A percentile compares a stretch with the other conserved stretches of the same genome.
Evolutionary conservation across 2,797 vertebrate species (phyloP).

Genomic region (Gastrophryne carolinensis): DNA sequence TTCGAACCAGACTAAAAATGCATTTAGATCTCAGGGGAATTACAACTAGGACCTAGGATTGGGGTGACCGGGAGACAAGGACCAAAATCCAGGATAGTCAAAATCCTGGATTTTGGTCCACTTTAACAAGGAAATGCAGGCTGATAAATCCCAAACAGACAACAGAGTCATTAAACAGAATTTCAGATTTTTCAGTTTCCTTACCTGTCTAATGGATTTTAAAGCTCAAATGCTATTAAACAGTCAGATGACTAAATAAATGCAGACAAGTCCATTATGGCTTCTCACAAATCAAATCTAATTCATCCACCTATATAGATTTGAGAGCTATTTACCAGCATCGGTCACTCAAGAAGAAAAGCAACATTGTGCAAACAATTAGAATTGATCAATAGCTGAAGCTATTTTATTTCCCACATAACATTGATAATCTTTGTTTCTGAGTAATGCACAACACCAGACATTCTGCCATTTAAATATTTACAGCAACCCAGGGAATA

Average conservation of each 20-base stretch:
- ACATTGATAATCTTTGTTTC: slow-evolving; percentile 23
- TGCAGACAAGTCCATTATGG: slow-evolving; percentile 5
- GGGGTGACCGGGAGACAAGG: too few species aligned
- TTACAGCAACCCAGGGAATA: slow-evolving; percentile 34
- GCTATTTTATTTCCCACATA: slow-evolving; percentile 14
- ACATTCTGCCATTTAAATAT: slow-evolving; percentile 43
- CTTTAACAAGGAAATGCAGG: not conserved
- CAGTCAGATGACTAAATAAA: not conserved
- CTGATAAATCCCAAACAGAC: not conserved
- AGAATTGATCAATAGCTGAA: slow-evolving; percentile 18
- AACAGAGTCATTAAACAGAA: not conserved
- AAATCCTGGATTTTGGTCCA: too few species aligned
- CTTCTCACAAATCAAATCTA: not conserved
- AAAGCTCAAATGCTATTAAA: slow-evolving; percentile 12
- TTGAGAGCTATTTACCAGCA: slow-evolving; percentile 26
- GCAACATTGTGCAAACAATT: slow-evolving; percentile 2
- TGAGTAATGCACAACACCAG: slow-evolving; percentile 29
- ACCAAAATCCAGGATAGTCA: too few species aligned
- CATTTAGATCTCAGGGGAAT: too few species aligned
- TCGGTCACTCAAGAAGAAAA: not conserved
- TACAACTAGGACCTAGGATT: too few species aligned
- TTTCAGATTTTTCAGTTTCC: not conserved
- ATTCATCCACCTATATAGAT: not conserved
- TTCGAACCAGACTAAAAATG: too few species aligned
- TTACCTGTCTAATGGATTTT: not conserved